Evolutionary conservation across 2,113 vertebrate genomes (phyloP).

Genomic region (Myocastor coypus): DNA sequence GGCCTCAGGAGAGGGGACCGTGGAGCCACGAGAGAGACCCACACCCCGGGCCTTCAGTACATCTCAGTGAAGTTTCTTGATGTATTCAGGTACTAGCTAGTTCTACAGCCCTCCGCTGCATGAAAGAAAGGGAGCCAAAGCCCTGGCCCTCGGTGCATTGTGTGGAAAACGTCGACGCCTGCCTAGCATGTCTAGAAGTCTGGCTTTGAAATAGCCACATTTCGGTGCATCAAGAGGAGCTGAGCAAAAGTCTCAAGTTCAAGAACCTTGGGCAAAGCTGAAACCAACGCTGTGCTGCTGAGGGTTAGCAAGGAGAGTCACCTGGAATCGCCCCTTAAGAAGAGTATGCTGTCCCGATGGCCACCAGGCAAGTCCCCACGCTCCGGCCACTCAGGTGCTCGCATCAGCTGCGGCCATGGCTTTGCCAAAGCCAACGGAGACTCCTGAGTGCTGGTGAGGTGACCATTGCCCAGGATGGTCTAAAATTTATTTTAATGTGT

Average conservation of each 20-base stretch:
- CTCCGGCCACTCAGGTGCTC: fast-evolving
- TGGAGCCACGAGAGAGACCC: background rate
- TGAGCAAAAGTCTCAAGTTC: background rate
- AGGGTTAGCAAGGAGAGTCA: background rate
- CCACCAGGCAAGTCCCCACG: background rate
- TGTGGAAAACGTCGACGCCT: background rate
- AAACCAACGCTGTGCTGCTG: background rate
- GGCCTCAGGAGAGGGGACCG: background rate
- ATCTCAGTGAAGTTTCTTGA: background rate
- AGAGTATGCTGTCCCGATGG: background rate
- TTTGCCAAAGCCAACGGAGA: background rate
- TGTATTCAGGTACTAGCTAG: background rate
- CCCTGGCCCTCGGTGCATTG: background rate
- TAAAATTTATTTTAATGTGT: background rate
- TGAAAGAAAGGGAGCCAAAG: background rate
- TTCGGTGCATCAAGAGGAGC: background rate
- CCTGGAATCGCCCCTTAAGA: background rate
- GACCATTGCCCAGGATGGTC: background rate
- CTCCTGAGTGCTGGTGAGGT: background rate
- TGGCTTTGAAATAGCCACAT: background rate
- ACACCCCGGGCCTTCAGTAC: background rate
- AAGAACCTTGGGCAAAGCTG: background rate
- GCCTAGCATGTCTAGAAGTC: background rate
- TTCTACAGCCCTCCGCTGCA: background rate
- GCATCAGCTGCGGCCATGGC: fast-evolving